Evolutionary conservation across 2,113 vertebrate genomes (phyloP).

Genomic region (Papio anubis): DNA sequence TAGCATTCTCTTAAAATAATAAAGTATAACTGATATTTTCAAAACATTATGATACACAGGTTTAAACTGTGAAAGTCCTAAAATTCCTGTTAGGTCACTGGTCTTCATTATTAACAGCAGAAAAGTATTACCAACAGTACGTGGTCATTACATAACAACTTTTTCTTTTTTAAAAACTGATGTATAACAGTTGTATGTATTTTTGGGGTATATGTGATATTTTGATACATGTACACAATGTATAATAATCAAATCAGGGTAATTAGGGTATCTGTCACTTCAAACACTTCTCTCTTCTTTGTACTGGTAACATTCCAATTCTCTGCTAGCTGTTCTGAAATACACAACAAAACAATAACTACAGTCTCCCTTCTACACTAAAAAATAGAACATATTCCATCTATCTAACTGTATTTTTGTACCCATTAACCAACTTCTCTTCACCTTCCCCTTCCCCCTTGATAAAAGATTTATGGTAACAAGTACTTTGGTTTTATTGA

Average conservation of each 20-base stretch:
- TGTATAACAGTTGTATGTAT: background rate
- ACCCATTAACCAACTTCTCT: background rate
- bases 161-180: background rate
- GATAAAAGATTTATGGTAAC: background rate
- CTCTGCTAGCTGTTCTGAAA: background rate
- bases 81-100: background rate
- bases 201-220: background rate
- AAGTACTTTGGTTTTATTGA: background rate
- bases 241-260: background rate
- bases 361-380: background rate
- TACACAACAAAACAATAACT: background rate
- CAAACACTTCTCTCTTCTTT: background rate
- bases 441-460: background rate
- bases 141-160: background rate
- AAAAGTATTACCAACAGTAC: background rate
- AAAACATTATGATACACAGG: background rate
- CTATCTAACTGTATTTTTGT: background rate
- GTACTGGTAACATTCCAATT: background rate
- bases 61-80: background rate
- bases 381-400: background rate
- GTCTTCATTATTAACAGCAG: background rate
- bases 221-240: background rate
- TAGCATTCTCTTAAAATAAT: background rate
- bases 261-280: background rate
- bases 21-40: background rate